phyloP scores from a whole-genome alignment of 2,797 vertebrate species.

The Echiichthys vipera region DNA sequence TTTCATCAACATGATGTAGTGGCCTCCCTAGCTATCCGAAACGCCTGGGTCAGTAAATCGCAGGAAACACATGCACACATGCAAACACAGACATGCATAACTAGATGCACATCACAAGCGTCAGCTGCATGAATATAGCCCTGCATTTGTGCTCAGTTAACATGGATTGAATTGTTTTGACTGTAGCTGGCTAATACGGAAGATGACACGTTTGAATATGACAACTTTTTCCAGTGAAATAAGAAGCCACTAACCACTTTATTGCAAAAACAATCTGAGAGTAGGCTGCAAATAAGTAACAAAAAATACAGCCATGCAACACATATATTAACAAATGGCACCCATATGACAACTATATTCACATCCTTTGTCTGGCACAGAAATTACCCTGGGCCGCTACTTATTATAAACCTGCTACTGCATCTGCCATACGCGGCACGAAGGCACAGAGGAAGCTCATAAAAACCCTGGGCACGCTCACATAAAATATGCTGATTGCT shows the following conservation, averaged over 20 bases:
- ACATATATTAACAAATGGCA: constrained; percentile 43
- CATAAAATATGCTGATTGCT: constrained; percentile 82
- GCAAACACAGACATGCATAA: constrained; percentile 29
- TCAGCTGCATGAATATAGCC: constrained; percentile 14
- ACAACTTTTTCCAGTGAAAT: constrained; percentile 19
- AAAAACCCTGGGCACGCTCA: constrained; percentile 46
- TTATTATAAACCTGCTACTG: constrained; percentile 57
- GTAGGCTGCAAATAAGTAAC: constrained; percentile 7
- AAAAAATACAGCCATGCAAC: constrained; percentile 31
- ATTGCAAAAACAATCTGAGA: constrained; percentile 26
- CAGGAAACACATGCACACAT: constrained; percentile 16
- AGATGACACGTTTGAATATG: constrained; percentile 19
- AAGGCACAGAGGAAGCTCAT: constrained; percentile 47
- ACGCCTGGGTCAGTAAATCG: constrained; percentile 53
- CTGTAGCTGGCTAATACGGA: constrained; percentile 16
- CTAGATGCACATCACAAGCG: constrained; percentile 28
- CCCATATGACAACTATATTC: constrained; percentile 31
- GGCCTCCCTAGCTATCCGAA: constrained; percentile 51
- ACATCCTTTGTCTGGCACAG: constrained; percentile 54
- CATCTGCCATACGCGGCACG: constrained; percentile 51
- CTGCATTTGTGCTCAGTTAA: constrained; percentile 36
- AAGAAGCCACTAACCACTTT: constrained; percentile 14
- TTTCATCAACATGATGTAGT: constrained; percentile 74
- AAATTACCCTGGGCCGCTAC: constrained; percentile 45
- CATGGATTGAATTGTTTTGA: constrained; percentile 13